Percentiles rank a stretch among this genome's conserved stretches.
Conservation (phyloP, 2,888 invertebrate species). For the Zaprionus lineosus region DNA sequence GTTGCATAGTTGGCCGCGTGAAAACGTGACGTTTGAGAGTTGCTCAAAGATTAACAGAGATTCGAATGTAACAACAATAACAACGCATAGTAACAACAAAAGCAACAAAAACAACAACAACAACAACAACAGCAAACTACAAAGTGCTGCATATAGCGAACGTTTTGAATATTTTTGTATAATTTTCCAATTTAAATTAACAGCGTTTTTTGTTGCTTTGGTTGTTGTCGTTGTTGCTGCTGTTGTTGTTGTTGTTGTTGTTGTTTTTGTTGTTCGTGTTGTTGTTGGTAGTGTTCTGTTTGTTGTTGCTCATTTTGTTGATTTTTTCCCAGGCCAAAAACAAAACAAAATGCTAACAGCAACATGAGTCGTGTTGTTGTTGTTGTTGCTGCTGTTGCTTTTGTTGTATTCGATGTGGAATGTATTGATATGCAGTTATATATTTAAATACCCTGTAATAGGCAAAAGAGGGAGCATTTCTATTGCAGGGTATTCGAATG, state of each 20-base stretch:
- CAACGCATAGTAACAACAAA: conserved; percentile 41
- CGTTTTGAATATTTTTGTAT: conserved; percentile 80
- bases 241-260: conserved; percentile 5
- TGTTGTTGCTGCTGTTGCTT: conserved; percentile 29
- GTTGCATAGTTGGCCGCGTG: conserved; percentile 76
- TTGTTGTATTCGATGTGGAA: conserved; percentile 36
- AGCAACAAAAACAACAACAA: conserved; percentile 30
- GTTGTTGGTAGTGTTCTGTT: no score
- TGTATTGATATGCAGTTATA: conserved; percentile 55
- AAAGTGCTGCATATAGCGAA: conserved; percentile 39
- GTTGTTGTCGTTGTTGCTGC: conserved; percentile 49
- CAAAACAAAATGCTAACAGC: conserved; percentile 56
- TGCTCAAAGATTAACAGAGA: conserved; percentile 75
- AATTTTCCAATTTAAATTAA: conserved; percentile 82
- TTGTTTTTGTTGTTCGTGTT: conserved; percentile 10
- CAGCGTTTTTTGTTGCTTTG: no score
- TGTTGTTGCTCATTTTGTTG: conserved; percentile 40
- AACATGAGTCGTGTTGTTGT: conserved; percentile 56
- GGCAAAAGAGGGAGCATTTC: no score
- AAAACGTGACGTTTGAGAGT: conserved; percentile 81
- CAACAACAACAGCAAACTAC: conserved; percentile 23
- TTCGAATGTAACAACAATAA: conserved; percentile 60
- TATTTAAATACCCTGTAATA: background rate
- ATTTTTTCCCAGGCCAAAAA: conserved; percentile 79
- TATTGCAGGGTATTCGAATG: no score